Base-by-base conservation (phyloP, 2,888 invertebrate genomes). In the Theristus sp. region DNA sequence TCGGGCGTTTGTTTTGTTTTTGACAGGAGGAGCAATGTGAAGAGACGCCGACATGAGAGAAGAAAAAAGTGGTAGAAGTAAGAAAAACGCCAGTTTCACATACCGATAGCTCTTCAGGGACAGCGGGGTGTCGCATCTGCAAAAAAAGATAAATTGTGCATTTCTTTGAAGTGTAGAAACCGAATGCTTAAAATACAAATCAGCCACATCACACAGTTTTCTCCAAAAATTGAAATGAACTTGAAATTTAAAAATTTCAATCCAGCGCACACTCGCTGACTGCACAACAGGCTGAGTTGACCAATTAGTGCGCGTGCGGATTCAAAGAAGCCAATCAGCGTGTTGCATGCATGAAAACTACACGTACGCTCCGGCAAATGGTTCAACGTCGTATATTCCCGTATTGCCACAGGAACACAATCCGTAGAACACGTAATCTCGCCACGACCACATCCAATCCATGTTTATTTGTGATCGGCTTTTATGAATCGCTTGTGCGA, bases 391-490 rank as follows among this genome's bases (percentile, higher is more conserved):
- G n/a, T 52, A 52, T 6, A 25, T n/a, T 6, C 13, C 52, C 3
- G 22, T n/a, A 25, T 52, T 52, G 10, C 66, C 64, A 59, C 71
- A 71, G 26, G 67, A 64, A 61, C 70, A 72, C 26, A 72, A 66
- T 20, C 72, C 72, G 62, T 72, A 70, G 62, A 72, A 72, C 26
- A 72, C 64, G 31, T 64, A 67, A 62, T 71, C 71, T 62, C 68
- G 67, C 69, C 69, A 71, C 53, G 69, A 69, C 68, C 69, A 71
- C 57, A 71, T 65, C 66, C 68, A 71, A 61, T 71, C 70, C 71
- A 71, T 71, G 2, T 17, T 25, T 38, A 38, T 38, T 38, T 38
- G 17, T 38, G 6, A 13, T 38, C 17, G 38, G 6, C 10, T 38
- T 38, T 38, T 38, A n/a, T n/a, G n/a, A n/a, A n/a, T n/a, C n/a